Evolutionary conservation across 2,888 invertebrate species (phyloP).

Genomic region (Cheilosia variabilis): DNA sequence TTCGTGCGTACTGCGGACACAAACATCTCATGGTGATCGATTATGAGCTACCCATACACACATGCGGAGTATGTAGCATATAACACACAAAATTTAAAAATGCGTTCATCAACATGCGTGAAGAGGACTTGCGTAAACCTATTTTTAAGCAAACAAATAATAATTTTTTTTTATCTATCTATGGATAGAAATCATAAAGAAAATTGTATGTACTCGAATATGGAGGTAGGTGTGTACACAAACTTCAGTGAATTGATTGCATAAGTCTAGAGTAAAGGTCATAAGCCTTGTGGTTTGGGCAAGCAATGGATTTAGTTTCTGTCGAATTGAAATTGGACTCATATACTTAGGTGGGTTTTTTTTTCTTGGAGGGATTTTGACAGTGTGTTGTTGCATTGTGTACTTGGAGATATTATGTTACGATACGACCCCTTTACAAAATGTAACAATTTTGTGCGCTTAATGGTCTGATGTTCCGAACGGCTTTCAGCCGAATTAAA

Average conservation of each 20-base stretch:
- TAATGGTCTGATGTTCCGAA: too few relatives aligned
- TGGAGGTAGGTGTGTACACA: conserved; percentile 8
- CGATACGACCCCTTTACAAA: too few relatives aligned
- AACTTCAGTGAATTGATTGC: conserved; percentile 41
- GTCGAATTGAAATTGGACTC: not conserved
- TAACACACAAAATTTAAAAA: conserved; percentile 33
- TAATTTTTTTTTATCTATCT: conserved; percentile 38
- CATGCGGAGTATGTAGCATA: conserved; percentile 1
- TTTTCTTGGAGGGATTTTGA: not conserved
- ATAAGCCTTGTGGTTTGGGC: conserved; percentile 24
- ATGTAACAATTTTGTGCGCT: too few relatives aligned
- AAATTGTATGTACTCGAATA: conserved; percentile 9
- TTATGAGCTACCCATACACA: conserved; percentile 31
- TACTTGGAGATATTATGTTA: too few relatives aligned
- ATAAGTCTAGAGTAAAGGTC: conserved; percentile 37
- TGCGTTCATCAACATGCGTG: conserved; percentile 38
- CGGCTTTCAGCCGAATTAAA: too few relatives aligned
- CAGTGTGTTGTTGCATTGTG: too few relatives aligned
- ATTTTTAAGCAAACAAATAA: conserved; percentile 54
- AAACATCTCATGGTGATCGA: conserved; percentile 41
- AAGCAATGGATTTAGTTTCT: not conserved
- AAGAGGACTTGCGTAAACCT: conserved; percentile 45
- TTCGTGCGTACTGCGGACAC: conserved; percentile 17
- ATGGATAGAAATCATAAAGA: conserved; percentile 39
- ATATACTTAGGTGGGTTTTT: not conserved